A percentile compares a stretch with the other conserved stretches of the same genome.
Evolutionary conservation across 2,797 vertebrate species (phyloP).

Genomic region (Oreortyx pictus): DNA sequence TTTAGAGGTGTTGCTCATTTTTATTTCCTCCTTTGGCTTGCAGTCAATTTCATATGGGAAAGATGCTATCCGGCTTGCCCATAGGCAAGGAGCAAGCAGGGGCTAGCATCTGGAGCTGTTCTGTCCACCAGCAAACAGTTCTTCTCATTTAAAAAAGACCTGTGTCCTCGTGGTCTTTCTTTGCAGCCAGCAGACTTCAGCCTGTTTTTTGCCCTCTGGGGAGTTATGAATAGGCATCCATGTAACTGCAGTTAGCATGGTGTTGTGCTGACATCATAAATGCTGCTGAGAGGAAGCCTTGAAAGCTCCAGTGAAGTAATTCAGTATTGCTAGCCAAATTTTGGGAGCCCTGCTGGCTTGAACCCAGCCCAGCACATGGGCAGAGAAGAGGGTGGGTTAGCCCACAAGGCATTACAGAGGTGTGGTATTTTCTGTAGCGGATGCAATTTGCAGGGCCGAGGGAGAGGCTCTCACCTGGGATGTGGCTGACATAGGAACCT

Average conservation of each 20-base stretch:
- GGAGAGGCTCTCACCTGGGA: neutral
- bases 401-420: neutral
- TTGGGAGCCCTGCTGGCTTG: neutral
- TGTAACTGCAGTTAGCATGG: neutral
- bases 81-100: neutral
- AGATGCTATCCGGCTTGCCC: neutral
- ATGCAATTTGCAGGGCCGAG: neutral
- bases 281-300: neutral
- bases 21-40: neutral
- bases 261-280: neutral
- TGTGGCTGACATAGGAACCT: neutral
- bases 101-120: neutral
- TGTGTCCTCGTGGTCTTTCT: neutral
- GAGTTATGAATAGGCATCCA: neutral
- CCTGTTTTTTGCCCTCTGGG: neutral
- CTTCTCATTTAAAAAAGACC: neutral
- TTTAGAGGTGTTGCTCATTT: neutral
- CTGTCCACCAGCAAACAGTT: neutral
- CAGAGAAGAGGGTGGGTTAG: fast-evolving
- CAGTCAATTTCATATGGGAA: neutral
- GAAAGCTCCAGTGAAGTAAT: neutral
- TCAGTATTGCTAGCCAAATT: neutral
- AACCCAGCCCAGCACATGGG: neutral
- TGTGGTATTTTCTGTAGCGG: neutral
- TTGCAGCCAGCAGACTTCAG: neutral